A percentile compares a stretch with the other conserved stretches of the same genome.
These are phyloP conservation scores for Philopotamus ludificatus DNA, from an alignment of 1,140 invertebrate species.

Conservation along the genomic window DNA sequence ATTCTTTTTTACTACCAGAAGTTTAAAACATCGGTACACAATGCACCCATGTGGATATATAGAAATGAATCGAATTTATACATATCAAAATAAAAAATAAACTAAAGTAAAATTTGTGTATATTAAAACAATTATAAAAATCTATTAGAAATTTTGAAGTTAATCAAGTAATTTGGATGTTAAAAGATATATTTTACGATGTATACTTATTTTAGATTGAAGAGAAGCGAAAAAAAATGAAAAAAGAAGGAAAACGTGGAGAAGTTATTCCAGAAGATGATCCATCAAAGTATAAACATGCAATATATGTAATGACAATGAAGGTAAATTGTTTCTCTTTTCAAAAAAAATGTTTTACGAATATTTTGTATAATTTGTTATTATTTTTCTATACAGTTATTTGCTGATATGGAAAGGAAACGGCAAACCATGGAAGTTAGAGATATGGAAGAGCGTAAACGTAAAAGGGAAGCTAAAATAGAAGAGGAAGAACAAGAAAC, in stretches of 20 bases:
- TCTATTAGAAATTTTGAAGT: constrained; percentile 4
- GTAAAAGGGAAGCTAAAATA: constrained; percentile 92
- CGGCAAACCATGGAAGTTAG: constrained; percentile 79
- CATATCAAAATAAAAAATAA: no score
- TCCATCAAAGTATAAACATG: constrained; percentile 87
- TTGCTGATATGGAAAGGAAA: constrained; percentile 94
- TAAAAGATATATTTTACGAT: not conserved
- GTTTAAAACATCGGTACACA: no score
- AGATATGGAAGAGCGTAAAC: constrained; percentile 91
- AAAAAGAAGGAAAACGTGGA: constrained; percentile 83
- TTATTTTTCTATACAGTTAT: constrained; percentile 60
- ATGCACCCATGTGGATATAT: no score
- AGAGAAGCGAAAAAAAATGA: constrained; percentile 92
- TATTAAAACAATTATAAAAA: no score
- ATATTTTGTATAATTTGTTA: not conserved
- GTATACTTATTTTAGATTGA: constrained; percentile 66
- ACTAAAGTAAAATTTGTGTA: no score
- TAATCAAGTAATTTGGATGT: constrained; percentile 12
- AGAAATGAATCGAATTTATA: no score
- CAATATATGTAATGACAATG: constrained; percentile 96
- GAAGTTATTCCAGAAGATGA: constrained; percentile 91
- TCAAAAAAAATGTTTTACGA: not conserved
- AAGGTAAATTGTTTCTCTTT: constrained; percentile 57
- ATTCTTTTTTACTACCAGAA: no score
- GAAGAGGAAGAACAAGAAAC: constrained; percentile 88